These are phyloP conservation scores for Ochlodes sylvanus DNA, from an alignment of 2,888 invertebrate species.

Conservation along the genomic window DNA sequence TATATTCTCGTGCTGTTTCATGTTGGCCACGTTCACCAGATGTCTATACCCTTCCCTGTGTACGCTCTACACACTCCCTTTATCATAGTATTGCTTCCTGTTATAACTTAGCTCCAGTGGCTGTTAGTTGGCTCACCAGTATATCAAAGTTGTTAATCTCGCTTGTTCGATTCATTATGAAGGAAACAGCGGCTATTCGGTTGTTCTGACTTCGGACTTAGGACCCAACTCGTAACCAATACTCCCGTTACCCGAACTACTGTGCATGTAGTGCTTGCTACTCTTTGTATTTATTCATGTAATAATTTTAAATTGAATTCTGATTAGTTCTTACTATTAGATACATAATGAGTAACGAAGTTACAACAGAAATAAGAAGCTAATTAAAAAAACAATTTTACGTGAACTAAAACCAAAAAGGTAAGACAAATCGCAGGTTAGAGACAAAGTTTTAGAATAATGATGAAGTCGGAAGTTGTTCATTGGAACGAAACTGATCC, in stretches of 20 bases:
- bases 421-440: no score
- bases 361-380: no score
- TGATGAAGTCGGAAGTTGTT: no score
- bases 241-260: constrained; percentile 9
- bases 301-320: neutral
- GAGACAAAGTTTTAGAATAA: no score
- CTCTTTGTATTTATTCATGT: neutral
- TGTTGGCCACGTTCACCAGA: no score
- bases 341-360: no score
- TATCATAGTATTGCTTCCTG: constrained; percentile 35
- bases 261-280: neutral
- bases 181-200: constrained; percentile 51
- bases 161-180: constrained; percentile 48
- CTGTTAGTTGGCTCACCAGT: constrained; percentile 48
- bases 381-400: no score
- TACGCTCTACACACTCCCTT: constrained; percentile 27
- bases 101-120: constrained; percentile 46
- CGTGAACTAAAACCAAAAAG: no score
- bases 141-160: constrained; percentile 58
- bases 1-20: no score
- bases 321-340: no score
- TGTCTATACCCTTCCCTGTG: no score
- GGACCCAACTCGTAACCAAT: neutral
- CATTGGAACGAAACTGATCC: no score
- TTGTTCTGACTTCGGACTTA: constrained; percentile 41